These are phyloP conservation scores for Bombylius discolor DNA, from an alignment of 2,888 invertebrate species.

Conservation along the genomic window DNA sequence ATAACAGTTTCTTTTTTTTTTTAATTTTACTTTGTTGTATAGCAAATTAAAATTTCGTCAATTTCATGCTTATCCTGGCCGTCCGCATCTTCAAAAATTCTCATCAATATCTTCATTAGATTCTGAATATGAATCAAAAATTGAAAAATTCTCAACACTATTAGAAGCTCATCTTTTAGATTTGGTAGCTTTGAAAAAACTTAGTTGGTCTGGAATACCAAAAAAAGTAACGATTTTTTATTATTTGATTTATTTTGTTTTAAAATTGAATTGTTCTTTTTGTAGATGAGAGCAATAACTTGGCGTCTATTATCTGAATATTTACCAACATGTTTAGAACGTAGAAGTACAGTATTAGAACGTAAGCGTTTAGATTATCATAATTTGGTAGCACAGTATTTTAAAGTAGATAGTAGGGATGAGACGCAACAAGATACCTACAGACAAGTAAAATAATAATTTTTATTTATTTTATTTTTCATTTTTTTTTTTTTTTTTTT, in stretches of 20 bases:
- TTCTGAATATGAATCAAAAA: conserved; percentile 63
- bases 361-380: conserved; percentile 93
- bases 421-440: conserved; percentile 87
- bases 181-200: conserved; percentile 72
- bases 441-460: conserved; percentile 45
- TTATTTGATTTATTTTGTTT: background rate
- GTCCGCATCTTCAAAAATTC: conserved; percentile 54
- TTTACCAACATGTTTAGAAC: conserved; percentile 81
- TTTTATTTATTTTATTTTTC: background rate
- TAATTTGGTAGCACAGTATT: conserved; percentile 91
- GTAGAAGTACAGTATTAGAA: conserved; percentile 74
- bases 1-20: background rate
- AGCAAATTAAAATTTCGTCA: conserved; percentile 26
- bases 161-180: conserved; percentile 65
- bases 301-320: conserved; percentile 72
- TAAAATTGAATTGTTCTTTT: conserved; percentile 4
- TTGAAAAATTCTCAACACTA: conserved; percentile 72
- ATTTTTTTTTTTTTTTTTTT: background rate
- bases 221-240: conserved; percentile 51
- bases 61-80: conserved; percentile 49
- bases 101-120: conserved; percentile 47
- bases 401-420: conserved; percentile 68
- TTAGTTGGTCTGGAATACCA: conserved; percentile 96
- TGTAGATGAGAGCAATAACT: conserved; percentile 46
- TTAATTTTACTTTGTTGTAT: background rate